Conservation (phyloP, 1,140 invertebrate genomes). For the Branchinecta lindahli region DNA sequence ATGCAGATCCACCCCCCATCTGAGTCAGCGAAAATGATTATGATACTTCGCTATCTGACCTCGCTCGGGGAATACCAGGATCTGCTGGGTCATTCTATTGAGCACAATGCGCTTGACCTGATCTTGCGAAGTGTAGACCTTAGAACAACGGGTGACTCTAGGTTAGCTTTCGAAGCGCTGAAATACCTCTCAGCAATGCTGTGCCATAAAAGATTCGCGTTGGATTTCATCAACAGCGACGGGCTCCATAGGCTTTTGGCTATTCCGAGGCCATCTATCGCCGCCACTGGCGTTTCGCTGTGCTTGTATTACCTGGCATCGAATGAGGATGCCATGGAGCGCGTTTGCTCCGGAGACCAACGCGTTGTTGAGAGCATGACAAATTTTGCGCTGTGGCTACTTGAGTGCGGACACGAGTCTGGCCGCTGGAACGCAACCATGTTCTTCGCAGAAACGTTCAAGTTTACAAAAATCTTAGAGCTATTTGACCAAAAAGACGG, state of each 20-base stretch:
- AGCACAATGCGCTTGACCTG: constrained; percentile 71
- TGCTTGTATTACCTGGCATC: constrained; percentile 93
- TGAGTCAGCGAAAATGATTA: constrained; percentile 67
- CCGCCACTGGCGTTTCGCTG: constrained; percentile 87
- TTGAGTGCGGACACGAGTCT: constrained; percentile 90
- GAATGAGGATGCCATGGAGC: constrained; percentile 93
- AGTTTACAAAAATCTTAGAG: constrained; percentile 75
- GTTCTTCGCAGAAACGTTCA: constrained; percentile 88
- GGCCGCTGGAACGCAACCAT: constrained; percentile 89
- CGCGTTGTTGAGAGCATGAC: constrained; percentile 40
- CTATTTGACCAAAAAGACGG: constrained; percentile 80
- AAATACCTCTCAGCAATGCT: constrained; percentile 82
- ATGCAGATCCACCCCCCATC: constrained; percentile 75
- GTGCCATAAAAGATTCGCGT: constrained; percentile 93
- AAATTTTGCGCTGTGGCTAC: constrained; percentile 57
- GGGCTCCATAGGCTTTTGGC: constrained; percentile 65
- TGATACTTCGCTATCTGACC: constrained; percentile 80
- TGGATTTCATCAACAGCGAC: constrained; percentile 75
- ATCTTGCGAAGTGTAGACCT: constrained; percentile 83
- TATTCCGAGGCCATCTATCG: constrained; percentile 77
- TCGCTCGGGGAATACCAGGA: constrained; percentile 96
- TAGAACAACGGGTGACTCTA: constrained; percentile 66
- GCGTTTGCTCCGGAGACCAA: constrained; percentile 69
- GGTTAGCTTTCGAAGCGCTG: constrained; percentile 83
- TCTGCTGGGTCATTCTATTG: constrained; percentile 78